Conservation (phyloP, 2,113 vertebrate genomes). For the Bothrops jararaca region DNA sequence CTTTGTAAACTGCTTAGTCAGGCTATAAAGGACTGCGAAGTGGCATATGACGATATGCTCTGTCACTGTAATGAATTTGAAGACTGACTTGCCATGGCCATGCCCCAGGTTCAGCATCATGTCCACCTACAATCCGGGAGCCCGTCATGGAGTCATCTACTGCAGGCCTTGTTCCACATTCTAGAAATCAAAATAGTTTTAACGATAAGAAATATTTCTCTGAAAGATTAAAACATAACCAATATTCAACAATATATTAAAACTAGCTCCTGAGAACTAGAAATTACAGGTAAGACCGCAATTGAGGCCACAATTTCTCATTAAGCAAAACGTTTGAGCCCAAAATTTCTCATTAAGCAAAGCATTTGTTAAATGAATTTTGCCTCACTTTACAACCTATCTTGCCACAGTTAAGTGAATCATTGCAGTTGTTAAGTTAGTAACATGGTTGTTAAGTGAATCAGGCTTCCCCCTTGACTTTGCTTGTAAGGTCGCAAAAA, state of each 20-base stretch:
- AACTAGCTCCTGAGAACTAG: background rate
- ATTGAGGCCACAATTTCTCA: too few relatives aligned
- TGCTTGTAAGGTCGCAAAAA: too few relatives aligned
- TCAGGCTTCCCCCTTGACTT: too few relatives aligned
- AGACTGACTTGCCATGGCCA: slow-evolving; percentile 89
- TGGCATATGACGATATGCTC: slow-evolving; percentile 28
- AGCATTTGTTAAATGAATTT: too few relatives aligned
- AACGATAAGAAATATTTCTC: rapidly evolving
- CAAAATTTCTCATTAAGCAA: background rate
- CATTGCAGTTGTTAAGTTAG: too few relatives aligned
- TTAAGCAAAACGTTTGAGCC: too few relatives aligned
- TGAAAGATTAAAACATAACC: background rate
- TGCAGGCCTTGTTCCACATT: slow-evolving; percentile 57
- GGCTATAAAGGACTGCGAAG: background rate
- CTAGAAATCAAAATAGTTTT: slow-evolving; percentile 43
- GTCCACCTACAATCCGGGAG: slow-evolving; percentile 63
- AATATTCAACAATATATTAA: background rate
- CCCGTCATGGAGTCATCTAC: background rate
- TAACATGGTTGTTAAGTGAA: too few relatives aligned
- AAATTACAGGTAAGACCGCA: background rate
- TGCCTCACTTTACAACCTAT: too few relatives aligned
- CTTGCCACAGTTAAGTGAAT: too few relatives aligned
- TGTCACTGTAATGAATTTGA: slow-evolving; percentile 35
- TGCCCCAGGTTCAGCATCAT: slow-evolving; percentile 33
- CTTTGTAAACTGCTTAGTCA: background rate